Conservation (phyloP, 2,797 vertebrate species). For the Delichon dasypus region DNA sequence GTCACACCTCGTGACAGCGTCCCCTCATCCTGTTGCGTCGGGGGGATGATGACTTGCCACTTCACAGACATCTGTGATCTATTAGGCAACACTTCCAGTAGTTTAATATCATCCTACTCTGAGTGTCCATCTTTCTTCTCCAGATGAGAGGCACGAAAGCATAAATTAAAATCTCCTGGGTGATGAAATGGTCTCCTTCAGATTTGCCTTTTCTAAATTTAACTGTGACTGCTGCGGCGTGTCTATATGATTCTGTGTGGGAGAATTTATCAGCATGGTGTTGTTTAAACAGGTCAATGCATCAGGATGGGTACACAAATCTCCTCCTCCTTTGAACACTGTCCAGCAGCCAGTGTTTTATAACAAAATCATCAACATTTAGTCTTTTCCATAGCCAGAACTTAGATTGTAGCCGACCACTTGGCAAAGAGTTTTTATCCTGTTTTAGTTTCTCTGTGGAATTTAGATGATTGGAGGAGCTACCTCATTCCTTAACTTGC, state of each 20-base stretch:
- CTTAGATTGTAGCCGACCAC: neutral
- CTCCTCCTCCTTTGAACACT: neutral
- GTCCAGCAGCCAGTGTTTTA: neutral
- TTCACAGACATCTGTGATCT: slow-evolving; percentile 24
- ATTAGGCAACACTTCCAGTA: neutral
- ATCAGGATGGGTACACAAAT: neutral
- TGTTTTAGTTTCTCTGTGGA: neutral
- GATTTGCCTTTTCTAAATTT: neutral
- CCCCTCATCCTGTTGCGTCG: neutral
- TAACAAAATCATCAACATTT: rapidly evolving
- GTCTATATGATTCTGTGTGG: neutral
- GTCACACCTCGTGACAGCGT: slow-evolving; percentile 8
- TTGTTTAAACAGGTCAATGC: neutral
- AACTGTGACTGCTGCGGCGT: neutral
- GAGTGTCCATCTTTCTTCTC: slow-evolving; percentile 35
- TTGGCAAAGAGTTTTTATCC: neutral
- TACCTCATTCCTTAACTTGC: neutral
- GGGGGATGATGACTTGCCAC: neutral
- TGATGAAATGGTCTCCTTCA: neutral
- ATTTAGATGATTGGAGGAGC: neutral
- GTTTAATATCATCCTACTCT: neutral
- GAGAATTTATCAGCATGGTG: neutral
- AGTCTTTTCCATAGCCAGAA: neutral
- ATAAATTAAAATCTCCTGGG: slow-evolving; percentile 6
- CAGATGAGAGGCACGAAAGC: neutral